A percentile compares a stretch with the other conserved stretches of the same genome.
phyloP scores from a whole-genome alignment of 1,140 invertebrate species.

The Himalopsyche phryganea region DNA sequence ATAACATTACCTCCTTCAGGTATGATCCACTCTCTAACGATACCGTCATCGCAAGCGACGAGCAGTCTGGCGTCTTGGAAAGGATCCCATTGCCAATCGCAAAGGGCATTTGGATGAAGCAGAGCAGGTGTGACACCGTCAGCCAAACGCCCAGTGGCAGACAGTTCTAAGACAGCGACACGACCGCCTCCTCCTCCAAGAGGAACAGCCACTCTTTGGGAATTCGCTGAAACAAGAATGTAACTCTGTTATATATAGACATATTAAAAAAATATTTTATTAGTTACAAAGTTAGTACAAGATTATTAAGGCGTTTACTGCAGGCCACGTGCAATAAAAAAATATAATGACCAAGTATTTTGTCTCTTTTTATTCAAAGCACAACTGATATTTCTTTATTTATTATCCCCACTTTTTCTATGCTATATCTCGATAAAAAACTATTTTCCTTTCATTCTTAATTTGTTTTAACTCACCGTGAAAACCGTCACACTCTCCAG shows the following conservation, averaged over 20 bases:
- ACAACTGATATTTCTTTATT: too few species aligned
- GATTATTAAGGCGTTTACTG: too few species aligned
- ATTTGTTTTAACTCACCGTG: constrained; percentile 60
- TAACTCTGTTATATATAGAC: too few species aligned
- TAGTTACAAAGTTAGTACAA: too few species aligned
- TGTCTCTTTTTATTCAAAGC: too few species aligned
- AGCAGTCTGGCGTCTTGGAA: constrained; percentile 76
- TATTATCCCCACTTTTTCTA: too few species aligned
- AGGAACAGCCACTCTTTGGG: constrained; percentile 79
- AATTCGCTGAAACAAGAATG: constrained; percentile 70
- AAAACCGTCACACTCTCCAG: constrained; percentile 91
- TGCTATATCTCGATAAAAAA: too few species aligned
- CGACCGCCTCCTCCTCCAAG: constrained; percentile 85
- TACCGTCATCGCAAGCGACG: constrained; percentile 89
- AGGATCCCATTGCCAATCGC: constrained; percentile 93
- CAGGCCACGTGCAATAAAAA: too few species aligned
- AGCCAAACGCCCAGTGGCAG: constrained; percentile 70
- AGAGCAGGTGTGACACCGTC: constrained; percentile 79
- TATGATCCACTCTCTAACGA: constrained; percentile 81
- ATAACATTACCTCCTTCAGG: constrained; percentile 48
- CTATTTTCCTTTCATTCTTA: too few species aligned
- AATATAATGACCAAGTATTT: too few species aligned
- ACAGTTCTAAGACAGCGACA: constrained; percentile 82
- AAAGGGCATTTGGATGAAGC: constrained; percentile 81
- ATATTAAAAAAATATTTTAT: too few species aligned